A percentile compares a stretch with the other conserved stretches of the same genome.
phyloP scores from a whole-genome alignment of 2,113 vertebrate species.

The Podilymbus podiceps region DNA sequence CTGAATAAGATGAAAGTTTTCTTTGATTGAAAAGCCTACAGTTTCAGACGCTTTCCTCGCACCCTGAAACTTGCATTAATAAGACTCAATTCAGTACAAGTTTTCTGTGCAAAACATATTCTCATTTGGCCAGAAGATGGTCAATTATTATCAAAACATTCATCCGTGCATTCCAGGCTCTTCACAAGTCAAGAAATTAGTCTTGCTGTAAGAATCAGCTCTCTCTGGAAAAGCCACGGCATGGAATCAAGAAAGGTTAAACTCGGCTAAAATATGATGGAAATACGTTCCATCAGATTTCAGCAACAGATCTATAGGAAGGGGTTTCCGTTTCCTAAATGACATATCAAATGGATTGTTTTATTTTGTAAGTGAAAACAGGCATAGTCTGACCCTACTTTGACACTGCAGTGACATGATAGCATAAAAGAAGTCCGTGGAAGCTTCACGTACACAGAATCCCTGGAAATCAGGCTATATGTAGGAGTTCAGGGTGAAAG shows the following conservation, averaged over 20 bases:
- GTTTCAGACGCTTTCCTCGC: background rate
- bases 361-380: background rate
- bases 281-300: background rate
- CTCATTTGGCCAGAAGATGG: background rate
- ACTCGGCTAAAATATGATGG: background rate
- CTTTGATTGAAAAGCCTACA: background rate
- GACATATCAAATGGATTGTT: too few relatives aligned
- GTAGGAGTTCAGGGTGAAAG: background rate
- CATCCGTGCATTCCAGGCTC: background rate
- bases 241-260: background rate
- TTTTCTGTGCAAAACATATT: background rate
- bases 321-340: background rate
- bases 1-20: background rate
- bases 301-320: background rate
- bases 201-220: background rate
- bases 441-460: background rate
- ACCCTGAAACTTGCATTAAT: background rate
- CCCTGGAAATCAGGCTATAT: too few relatives aligned
- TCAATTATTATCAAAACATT: background rate
- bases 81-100: background rate
- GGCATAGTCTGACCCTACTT: background rate
- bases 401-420: fast-evolving
- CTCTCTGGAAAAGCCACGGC: background rate
- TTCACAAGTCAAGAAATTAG: background rate
- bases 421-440: background rate